A percentile compares a stretch with the other conserved stretches of the same genome.
Conservation (phyloP, 2,113 vertebrate species). For the Amblyornis subalaris region DNA sequence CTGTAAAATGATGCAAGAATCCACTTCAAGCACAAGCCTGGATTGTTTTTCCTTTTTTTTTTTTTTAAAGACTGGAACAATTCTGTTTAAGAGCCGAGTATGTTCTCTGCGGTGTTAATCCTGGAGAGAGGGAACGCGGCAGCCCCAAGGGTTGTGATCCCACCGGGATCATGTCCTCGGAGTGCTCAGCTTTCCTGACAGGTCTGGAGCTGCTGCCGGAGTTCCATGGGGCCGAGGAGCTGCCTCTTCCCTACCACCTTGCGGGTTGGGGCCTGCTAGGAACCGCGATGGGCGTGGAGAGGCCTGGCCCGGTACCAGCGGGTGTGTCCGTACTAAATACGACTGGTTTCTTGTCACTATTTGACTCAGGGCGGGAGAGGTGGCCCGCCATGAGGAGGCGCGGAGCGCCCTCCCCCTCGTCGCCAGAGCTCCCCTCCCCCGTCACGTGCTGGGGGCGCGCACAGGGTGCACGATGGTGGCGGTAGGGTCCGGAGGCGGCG, state of each 20-base stretch:
- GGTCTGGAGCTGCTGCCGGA: neutral
- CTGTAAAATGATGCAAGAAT: neutral
- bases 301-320: neutral
- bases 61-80: too few species aligned
- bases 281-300: neutral
- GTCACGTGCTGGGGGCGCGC: neutral
- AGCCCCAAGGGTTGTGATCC: neutral
- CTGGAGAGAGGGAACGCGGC: neutral
- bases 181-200: neutral
- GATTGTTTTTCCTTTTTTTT: too few species aligned
- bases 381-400: neutral
- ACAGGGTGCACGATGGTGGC: neutral
- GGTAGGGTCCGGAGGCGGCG: neutral
- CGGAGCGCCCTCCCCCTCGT: neutral
- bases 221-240: neutral
- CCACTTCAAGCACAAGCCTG: neutral
- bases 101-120: neutral
- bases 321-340: neutral
- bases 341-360: neutral
- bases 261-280: neutral
- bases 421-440: neutral
- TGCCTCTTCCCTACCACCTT: neutral
- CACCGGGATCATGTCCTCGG: neutral
- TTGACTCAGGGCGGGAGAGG: neutral
- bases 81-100: neutral